A percentile compares a stretch with the other conserved stretches of the same genome.
phyloP scores from a whole-genome alignment of 2,113 vertebrate genomes.

The Otis tarda region DNA sequence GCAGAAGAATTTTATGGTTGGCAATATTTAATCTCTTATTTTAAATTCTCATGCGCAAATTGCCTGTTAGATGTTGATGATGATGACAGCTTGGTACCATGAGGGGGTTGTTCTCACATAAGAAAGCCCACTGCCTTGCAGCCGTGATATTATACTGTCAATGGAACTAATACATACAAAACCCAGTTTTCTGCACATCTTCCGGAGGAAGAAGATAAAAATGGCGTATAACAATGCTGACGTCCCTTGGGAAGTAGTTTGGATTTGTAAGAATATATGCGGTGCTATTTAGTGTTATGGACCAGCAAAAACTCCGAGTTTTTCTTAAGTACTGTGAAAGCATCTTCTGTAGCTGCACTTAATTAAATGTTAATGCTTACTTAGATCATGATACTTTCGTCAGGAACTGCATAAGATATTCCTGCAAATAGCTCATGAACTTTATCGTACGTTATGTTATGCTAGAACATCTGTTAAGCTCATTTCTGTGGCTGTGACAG shows the following conservation, averaged over 20 bases:
- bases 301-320: not conserved
- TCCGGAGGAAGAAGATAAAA: not conserved
- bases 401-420: not conserved
- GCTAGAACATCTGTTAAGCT: not conserved
- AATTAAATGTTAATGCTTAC: not conserved
- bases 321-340: not conserved
- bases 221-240: not conserved
- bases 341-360: not conserved
- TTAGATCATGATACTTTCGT: not conserved
- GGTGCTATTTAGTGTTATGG: not conserved
- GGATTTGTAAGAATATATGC: not conserved
- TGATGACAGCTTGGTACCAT: not conserved
- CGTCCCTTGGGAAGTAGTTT: not conserved
- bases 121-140: not conserved
- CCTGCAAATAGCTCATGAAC: not conserved
- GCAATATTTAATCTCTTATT: not conserved
- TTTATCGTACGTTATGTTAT: not conserved
- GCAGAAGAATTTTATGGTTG: not conserved
- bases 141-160: not conserved
- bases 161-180: not conserved
- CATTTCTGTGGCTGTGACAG: not conserved
- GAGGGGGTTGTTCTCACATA: not conserved
- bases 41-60: not conserved
- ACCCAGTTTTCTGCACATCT: not conserved
- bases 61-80: not conserved